Base-by-base conservation (phyloP, 2,113 vertebrate genomes). In the Cyphomyrus plagiostoma region DNA sequence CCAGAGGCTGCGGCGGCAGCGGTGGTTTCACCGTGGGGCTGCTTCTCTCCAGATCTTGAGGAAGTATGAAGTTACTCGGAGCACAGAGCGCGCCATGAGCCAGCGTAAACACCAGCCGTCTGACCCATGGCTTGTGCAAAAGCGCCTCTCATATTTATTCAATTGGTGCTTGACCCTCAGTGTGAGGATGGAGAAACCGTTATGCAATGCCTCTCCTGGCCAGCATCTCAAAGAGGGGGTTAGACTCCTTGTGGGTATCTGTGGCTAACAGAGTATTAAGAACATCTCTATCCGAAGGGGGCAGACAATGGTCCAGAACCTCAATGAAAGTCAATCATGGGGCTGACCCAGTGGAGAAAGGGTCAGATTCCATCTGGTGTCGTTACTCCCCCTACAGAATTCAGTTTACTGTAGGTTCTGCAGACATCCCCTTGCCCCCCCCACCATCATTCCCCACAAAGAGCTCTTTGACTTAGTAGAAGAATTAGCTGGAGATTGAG, bases 81-180 rank as follows among this genome's bases (percentile, higher is more conserved):
- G 52, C 21, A 13, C n/a, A 84, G 10, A 45, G 49, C 6, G 23
- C 39, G 42, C 42, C 19, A 23, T 4, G 35, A 84, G 62, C 42
- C 88, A 85, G 86, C n/a, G 42, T 30, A 90, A 77, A 91, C 87
- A 90, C n/a, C 58, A 62, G 30, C n/a, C 7, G 53, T 15, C 53
- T 80, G 88, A 92, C 90, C 86, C 52, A 84, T 48, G 50, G 86
- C 77, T 82, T 17, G 62, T 15, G n/a, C 86, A 86, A 89, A 88
- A 48, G 49, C 74, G 86, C 1, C 87, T 56, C 91, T 89, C 89
- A 90, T 90, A 90, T 92, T 89, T 92, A 90, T 91, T 93, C 88
- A 91, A 80, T 87, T 90, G 90, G 89, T 90, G 89, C 91, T 92
- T 91, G 92, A 91, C 90, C 90, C 80, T 13, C 3, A 50, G 50